Percentiles rank a stretch among this genome's conserved stretches.
These are phyloP conservation scores for Drosophila yooni DNA, from an alignment of 2,888 invertebrate genomes.

Conservation along the genomic window DNA sequence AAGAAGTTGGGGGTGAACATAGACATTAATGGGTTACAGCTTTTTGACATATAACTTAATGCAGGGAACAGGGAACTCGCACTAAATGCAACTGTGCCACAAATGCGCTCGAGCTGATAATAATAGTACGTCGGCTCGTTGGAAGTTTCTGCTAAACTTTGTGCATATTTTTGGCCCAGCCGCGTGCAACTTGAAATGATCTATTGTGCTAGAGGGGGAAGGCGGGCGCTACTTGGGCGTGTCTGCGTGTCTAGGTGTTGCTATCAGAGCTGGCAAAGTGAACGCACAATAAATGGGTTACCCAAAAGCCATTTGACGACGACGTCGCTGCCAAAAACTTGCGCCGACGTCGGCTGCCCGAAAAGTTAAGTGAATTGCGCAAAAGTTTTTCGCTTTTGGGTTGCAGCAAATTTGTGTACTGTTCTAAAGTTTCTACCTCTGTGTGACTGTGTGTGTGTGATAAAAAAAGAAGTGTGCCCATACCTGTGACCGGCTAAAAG, in stretches of 20 bases:
- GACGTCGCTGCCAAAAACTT: slow-evolving; percentile 56
- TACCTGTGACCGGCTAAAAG: slow-evolving; percentile 57
- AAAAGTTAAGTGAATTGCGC: slow-evolving; percentile 80
- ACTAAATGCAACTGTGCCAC: slow-evolving; percentile 30
- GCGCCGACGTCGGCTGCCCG: slow-evolving; percentile 61
- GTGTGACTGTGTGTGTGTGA: slow-evolving; percentile 17
- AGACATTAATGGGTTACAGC: slow-evolving; percentile 46
- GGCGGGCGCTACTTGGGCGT: slow-evolving; percentile 3
- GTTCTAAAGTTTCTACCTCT: slow-evolving; percentile 58
- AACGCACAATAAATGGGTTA: slow-evolving; percentile 61
- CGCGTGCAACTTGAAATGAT: slow-evolving; percentile 56
- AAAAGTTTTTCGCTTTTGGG: slow-evolving; percentile 74
- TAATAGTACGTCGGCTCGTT: slow-evolving; percentile 53
- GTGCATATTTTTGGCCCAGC: slow-evolving; percentile 57
- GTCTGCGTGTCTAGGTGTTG: slow-evolving; percentile 22
- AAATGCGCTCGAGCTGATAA: slow-evolving; percentile 66
- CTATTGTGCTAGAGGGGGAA: slow-evolving; percentile 56
- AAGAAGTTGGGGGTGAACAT: background rate
- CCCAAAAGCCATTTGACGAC: slow-evolving; percentile 18
- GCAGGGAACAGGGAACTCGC: slow-evolving; percentile 29
- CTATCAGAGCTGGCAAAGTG: slow-evolving; percentile 56
- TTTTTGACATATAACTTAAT: slow-evolving; percentile 53
- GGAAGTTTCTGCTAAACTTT: slow-evolving; percentile 65
- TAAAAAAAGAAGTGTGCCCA: slow-evolving; percentile 42
- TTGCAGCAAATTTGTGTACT: slow-evolving; percentile 73